Base-by-base conservation (phyloP, 2,888 invertebrate genomes). In the Agonopterix subpropinquella region DNA sequence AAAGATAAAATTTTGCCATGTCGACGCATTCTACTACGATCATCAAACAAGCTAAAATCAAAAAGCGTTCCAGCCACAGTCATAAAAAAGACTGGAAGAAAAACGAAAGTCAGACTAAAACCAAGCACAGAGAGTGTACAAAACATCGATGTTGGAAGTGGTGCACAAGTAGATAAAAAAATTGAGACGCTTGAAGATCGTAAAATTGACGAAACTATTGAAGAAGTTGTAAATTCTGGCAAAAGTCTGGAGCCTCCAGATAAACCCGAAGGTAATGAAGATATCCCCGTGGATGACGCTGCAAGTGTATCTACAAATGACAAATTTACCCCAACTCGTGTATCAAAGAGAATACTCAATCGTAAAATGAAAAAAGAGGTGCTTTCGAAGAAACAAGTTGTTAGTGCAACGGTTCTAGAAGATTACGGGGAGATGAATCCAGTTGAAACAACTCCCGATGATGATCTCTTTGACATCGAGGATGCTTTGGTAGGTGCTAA, bases 1-100 rank as follows among this genome's bases (percentile, higher is more conserved):
- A 60, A 65, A 28, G 28, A 47, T 42, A 11, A 49, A 9, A 43
- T 11, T 42, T 5, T 44, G 13, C 47, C 53, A 3, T 55, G 59
- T 52, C 70, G 73, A 15, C 66, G 73, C 9, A 75, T 74, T 51
- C 49, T 73, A 35, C 54, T 79, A 46, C 64, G 74, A 46, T 74
- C 81, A 11, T 74, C 74, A 13, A 74, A 74, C 55, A 70, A 67
- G 53, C 43, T 65, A 37, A 53, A 57, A 42, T 36, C 47, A 11
- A 49, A 59, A 45, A 28, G 28, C 28, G 28, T 28, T 39, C 10
- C 39, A n/a, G 39, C 39, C 39, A 9, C 39, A 10, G 39, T 39
- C 39, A n/a, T 39, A 9, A 39, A 39, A n/a, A 50, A 51, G 36
- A 43, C 50, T 4, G 53, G 47, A 36, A 57, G 53, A 36, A 63